Base-by-base conservation (phyloP, 1,140 invertebrate species). In the Leptoteleia sp. region DNA sequence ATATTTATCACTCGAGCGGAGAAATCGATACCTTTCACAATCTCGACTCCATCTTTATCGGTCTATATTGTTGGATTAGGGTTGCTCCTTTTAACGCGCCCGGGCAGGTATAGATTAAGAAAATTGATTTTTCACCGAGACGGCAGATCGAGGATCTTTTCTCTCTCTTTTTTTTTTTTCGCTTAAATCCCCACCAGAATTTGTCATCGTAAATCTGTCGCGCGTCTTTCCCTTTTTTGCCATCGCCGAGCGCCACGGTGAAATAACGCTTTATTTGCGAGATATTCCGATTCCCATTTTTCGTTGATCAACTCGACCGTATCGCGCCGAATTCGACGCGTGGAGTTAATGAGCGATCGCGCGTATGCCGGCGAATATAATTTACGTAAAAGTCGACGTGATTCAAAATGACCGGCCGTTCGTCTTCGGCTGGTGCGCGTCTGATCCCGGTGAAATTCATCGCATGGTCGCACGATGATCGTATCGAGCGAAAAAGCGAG, bases 331-430 rank as follows among this genome's bases (percentile, higher is more conserved):
- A n/a, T n/a, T n/a, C n/a, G n/a, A n/a, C n/a, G n/a, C n/a, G n/a
- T n/a, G n/a, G 33, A 29, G 22, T 42, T 31, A 43, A 57, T 52
- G 48, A 37, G 11, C 31, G 48, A 52, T 38, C 11, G 16, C 16
- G 35, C 11, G 12, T n/a, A n/a, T n/a, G n/a, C n/a, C n/a, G n/a
- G n/a, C n/a, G 37, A 45, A 55, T 19, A 55, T 47, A 55, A 67
- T 67, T 68, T 47, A 22, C 31, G 29, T 57, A 68, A 68, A 68
- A 68, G 64, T 43, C 35, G 8, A 27, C 4, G 8, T 19, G 35
- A 40, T 19, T 31, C 45, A 15, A 19, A 47, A 54, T 11, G 17
- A 55, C 33, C 13, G 17, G 29, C 38, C 42, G 48, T 57, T 15
- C 33, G 31, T 68, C 64, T 68, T 68, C 29, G 5, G 12, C 17